Evolutionary conservation across 2,797 vertebrate species (phyloP), one percentile per base, ranked within the genome.

Genomic region (Peromyscus melanophrys): DNA sequence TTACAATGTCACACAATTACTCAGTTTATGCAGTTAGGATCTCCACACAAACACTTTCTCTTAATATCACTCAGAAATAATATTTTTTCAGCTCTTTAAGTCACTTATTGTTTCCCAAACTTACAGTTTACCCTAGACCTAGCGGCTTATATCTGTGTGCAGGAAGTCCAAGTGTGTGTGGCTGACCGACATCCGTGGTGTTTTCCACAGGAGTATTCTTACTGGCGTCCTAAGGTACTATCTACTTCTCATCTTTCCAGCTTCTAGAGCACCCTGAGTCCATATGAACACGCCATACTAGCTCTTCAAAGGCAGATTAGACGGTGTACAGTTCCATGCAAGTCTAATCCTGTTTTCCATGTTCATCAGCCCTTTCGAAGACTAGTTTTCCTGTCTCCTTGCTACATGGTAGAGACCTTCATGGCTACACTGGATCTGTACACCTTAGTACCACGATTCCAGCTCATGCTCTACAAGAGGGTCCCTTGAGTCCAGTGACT

Each of bases 401-500:
- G 10, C 1, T 23, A 59, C 11, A 43, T 12, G 14, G 29, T 11
- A 29, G 57, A 29, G 12, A 86, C 0, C 1, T 27, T 52, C 63
- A 27, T 55, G 21, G 21, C 40, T 29, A 29, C 21, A 11, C 12
- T 57, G 43, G 31, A 27, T 27, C 1, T 21, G 17, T 6, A 3
- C 1, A 52, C 4, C 13, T 76, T 34, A 31, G 75, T 46, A 46
- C 37, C 17, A 6, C 7, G 7, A 46, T 43, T 34, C 3, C 2
- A 25, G 8, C 31, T 34, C 43, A 52, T n/a, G 14, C 4, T 67
- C 65, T 59, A 81, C 1, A 11, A 14, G 10, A 67, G 2, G 16
- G 55, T 31, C 3, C 0, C 10, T 23, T 37, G 25, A 23, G 11
- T 0, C 29, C 7, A 43, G 52, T 14, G 4, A 13, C 25, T 52